These are phyloP conservation scores for Drosophila seclusa DNA, from an alignment of 2,888 invertebrate species.

Conservation along the genomic window DNA sequence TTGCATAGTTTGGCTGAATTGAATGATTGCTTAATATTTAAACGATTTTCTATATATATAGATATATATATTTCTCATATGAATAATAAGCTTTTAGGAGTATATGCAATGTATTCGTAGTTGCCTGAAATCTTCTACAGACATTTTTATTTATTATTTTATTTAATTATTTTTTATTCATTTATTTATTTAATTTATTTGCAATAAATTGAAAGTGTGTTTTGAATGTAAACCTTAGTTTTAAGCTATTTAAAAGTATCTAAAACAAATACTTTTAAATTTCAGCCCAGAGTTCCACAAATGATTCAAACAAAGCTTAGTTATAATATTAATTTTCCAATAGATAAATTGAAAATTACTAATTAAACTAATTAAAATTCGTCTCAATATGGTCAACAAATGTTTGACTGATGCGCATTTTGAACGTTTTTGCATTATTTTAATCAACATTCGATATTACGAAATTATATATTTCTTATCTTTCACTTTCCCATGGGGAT, in stretches of 20 bases:
- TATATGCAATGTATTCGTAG: background rate
- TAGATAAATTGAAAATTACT: background rate
- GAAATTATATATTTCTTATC: too few species aligned
- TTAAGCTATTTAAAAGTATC: too few species aligned
- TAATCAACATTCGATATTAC: background rate
- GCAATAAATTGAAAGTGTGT: too few species aligned
- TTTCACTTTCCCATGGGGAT: constrained; percentile 16
- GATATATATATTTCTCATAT: background rate
- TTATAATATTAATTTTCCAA: background rate
- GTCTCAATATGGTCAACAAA: background rate
- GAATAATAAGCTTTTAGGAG: background rate
- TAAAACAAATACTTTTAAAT: background rate
- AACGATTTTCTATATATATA: background rate
- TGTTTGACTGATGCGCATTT: background rate
- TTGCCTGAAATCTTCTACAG: too few species aligned
- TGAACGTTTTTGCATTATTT: background rate
- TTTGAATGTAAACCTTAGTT: too few species aligned
- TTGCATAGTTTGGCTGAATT: background rate
- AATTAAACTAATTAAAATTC: background rate
- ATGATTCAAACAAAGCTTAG: background rate
- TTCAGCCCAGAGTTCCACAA: background rate
- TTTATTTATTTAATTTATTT: too few species aligned
- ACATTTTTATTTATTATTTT: too few species aligned
- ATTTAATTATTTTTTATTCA: too few species aligned
- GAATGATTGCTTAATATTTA: background rate